Evolutionary conservation across 2,797 vertebrate species (phyloP).

Genomic region (Anas georgica): DNA sequence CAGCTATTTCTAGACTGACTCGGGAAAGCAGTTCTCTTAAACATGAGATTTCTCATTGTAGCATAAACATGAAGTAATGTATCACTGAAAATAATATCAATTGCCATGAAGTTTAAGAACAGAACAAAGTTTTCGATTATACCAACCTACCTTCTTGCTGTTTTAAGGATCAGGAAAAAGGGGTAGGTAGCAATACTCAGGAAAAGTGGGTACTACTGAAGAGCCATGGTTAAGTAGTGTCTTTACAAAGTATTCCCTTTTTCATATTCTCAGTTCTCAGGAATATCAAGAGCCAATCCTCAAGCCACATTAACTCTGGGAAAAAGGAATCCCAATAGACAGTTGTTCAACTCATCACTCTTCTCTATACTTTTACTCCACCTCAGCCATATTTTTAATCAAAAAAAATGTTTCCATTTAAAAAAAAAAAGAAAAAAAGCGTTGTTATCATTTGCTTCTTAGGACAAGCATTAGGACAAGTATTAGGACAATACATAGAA

Average conservation of each 20-base stretch:
- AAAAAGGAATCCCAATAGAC: background rate
- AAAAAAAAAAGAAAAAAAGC: background rate
- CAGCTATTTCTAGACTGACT: background rate
- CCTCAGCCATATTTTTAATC: background rate
- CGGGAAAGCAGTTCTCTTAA: background rate
- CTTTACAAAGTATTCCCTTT: background rate
- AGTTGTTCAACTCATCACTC: background rate
- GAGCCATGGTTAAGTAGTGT: background rate
- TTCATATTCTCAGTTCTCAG: background rate
- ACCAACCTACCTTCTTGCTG: background rate
- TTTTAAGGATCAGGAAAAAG: background rate
- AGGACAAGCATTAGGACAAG: background rate
- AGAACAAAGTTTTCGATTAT: background rate
- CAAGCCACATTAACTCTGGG: background rate
- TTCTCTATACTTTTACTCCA: background rate
- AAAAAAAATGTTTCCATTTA: background rate
- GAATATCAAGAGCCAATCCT: background rate
- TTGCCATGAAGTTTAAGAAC: background rate
- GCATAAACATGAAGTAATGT: background rate
- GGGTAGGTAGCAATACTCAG: background rate
- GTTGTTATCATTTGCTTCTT: background rate
- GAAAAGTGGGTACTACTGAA: background rate
- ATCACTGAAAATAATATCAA: background rate
- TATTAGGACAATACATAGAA: background rate
- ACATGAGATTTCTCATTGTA: background rate